phyloP scores from a whole-genome alignment of 2,888 invertebrate species.

The Papilio gigon region DNA sequence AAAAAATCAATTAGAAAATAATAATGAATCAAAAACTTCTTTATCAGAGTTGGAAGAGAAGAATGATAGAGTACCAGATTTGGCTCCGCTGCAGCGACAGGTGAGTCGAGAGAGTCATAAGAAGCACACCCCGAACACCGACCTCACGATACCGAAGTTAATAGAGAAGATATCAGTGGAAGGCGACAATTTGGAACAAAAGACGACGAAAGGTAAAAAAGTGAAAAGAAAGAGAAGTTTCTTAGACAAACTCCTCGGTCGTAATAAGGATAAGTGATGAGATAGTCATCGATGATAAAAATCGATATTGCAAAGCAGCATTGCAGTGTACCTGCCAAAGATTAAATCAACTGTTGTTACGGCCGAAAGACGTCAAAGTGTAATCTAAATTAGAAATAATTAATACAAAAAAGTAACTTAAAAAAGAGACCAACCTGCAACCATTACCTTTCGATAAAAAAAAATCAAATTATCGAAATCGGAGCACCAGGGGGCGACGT shows the following conservation, averaged over 20 bases:
- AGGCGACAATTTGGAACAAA: constrained; percentile 64
- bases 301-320: constrained; percentile 57
- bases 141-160: constrained; percentile 72
- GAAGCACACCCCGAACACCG: constrained; percentile 58
- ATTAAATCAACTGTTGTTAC: constrained; percentile 62
- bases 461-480: too few relatives aligned
- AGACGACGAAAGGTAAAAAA: constrained; percentile 64
- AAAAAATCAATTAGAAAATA: constrained; percentile 40
- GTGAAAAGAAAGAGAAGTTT: constrained; percentile 79
- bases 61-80: constrained; percentile 70
- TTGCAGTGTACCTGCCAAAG: constrained; percentile 72
- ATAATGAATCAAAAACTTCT: constrained; percentile 61
- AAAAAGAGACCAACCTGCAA: too few relatives aligned
- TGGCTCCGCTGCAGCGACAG: constrained; percentile 63
- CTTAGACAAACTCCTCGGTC: constrained; percentile 74
- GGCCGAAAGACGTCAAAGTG: constrained; percentile 64
- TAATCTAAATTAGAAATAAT: constrained; percentile 54
- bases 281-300: constrained; percentile 51
- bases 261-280: constrained; percentile 65
- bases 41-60: constrained; percentile 69
- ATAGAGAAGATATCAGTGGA: constrained; percentile 72
- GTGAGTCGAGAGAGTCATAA: constrained; percentile 64
- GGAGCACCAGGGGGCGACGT: too few relatives aligned
- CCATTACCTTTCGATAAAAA: too few relatives aligned
- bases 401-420: constrained; percentile 43